Evolutionary conservation across 2,797 vertebrate genomes (phyloP).

Genomic region (Squalus acanthias): DNA sequence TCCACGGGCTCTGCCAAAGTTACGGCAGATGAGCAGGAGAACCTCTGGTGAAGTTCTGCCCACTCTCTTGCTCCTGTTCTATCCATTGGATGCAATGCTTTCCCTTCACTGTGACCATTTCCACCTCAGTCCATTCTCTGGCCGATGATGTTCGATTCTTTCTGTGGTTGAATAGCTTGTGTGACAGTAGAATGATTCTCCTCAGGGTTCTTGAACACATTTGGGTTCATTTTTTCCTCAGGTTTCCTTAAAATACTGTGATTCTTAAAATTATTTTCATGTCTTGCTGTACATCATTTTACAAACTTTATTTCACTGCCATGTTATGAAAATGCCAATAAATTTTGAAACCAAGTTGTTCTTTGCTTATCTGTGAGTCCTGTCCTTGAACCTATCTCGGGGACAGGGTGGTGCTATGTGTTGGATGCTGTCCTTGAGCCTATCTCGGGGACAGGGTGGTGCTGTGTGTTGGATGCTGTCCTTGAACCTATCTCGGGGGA

Average conservation of each 20-base stretch:
- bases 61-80: neutral
- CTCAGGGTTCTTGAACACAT: neutral
- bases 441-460: neutral
- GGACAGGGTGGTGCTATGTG: no score
- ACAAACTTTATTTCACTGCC: neutral
- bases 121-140: neutral
- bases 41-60: neutral
- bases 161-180: neutral
- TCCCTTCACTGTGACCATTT: neutral
- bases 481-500: neutral
- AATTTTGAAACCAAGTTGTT: neutral
- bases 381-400: neutral
- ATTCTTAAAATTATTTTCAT: neutral
- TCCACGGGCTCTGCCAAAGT: neutral
- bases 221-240: neutral
- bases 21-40: neutral
- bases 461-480: neutral
- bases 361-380: neutral
- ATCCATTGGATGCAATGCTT: neutral
- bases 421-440: neutral
- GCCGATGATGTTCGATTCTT: neutral
- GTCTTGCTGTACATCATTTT: neutral
- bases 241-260: neutral
- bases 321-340: neutral
- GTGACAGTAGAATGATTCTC: neutral